These are phyloP conservation scores for Nipponacmea schrenckii DNA, from an alignment of 2,888 invertebrate genomes.

Conservation along the genomic window DNA sequence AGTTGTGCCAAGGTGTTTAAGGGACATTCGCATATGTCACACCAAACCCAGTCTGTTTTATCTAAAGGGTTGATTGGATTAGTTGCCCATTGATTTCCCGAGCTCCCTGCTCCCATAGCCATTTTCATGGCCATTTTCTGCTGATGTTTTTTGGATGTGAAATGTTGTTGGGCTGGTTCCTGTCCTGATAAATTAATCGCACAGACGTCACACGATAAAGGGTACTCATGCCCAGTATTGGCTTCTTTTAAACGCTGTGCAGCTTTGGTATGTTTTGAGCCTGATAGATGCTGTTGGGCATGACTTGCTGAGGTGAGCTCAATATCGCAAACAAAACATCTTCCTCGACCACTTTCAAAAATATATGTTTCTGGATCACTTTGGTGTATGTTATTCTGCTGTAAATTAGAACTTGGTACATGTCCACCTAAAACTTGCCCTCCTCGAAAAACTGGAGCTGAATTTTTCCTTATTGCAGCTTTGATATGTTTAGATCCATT, in stretches of 20 bases:
- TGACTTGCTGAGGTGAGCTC: conserved; percentile 33
- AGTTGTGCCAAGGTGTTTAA: conserved; percentile 45
- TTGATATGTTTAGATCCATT: conserved; percentile 37
- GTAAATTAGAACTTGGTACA: background rate
- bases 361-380: conserved; percentile 16
- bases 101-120: background rate
- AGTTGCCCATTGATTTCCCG: conserved; percentile 16
- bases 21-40: conserved; percentile 43
- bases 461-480: conserved; percentile 15
- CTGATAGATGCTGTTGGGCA: conserved; percentile 34
- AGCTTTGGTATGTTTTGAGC: conserved; percentile 32
- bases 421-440: background rate
- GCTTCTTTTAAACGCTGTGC: conserved; percentile 16
- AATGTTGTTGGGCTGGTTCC: conserved; percentile 49
- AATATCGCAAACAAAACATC: conserved; percentile 35
- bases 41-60: conserved; percentile 30
- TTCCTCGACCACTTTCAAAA: conserved; percentile 34
- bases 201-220: conserved; percentile 46
- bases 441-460: background rate
- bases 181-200: conserved; percentile 44
- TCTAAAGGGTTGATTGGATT: too few relatives aligned
- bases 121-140: conserved; percentile 27
- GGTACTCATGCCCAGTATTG: conserved; percentile 18
- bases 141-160: conserved; percentile 45
- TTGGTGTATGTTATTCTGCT: background rate